phyloP scores from a whole-genome alignment of 1,140 invertebrate genomes.

The Trichomalopsis sarcophagae region DNA sequence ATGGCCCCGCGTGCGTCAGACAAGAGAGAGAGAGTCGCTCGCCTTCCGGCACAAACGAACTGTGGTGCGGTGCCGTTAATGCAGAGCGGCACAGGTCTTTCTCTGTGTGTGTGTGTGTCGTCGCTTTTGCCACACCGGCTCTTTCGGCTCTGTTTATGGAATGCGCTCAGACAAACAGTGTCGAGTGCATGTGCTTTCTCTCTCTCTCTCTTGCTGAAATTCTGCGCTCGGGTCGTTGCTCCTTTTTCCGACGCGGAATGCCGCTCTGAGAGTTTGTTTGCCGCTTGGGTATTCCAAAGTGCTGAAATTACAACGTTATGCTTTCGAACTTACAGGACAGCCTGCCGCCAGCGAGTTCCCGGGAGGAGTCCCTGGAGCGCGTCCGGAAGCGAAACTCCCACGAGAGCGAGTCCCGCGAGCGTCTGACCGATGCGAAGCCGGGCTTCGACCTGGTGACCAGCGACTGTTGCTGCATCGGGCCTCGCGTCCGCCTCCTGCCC shows the following conservation, averaged over 20 bases:
- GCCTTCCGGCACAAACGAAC: slow-evolving; percentile 6
- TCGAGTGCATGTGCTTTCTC: not conserved
- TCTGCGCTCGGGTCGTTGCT: not conserved
- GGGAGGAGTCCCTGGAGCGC: slow-evolving; percentile 62
- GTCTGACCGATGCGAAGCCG: slow-evolving; percentile 60
- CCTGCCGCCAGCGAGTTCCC: slow-evolving; percentile 59
- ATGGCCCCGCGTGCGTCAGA: not conserved
- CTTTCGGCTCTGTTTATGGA: slow-evolving; percentile 11
- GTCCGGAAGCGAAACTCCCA: slow-evolving; percentile 60
- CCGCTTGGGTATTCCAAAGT: too few relatives aligned
- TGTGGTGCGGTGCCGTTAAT: not conserved
- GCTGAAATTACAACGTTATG: too few relatives aligned
- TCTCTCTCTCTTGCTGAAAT: too few relatives aligned
- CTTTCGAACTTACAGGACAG: slow-evolving; percentile 60
- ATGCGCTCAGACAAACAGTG: slow-evolving; percentile 4
- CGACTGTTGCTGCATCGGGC: slow-evolving; percentile 71
- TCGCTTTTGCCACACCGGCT: not conserved
- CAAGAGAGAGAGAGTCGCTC: not conserved
- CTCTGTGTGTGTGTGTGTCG: not conserved
- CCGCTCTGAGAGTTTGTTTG: not conserved
- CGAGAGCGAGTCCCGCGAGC: slow-evolving; percentile 63
- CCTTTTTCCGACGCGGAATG: not conserved
- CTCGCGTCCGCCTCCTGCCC: slow-evolving; percentile 64
- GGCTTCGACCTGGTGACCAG: slow-evolving; percentile 61
- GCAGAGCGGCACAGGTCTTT: not conserved